Conservation (phyloP, 2,113 vertebrate genomes). For the Phrynosoma platyrhinos region DNA sequence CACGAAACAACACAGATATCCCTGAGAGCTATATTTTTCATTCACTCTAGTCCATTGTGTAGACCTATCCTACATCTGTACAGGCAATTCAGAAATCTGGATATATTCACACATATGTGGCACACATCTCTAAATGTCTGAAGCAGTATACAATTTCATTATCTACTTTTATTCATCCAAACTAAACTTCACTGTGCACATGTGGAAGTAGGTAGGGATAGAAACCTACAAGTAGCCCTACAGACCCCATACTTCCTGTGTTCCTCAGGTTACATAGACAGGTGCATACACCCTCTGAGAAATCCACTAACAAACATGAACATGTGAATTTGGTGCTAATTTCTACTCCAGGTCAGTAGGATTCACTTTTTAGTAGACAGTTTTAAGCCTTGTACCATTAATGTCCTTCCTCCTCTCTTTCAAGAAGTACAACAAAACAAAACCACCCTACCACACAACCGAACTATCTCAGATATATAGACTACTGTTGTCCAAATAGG, state of each 20-base stretch:
- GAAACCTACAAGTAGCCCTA: background rate
- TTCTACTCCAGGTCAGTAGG: background rate
- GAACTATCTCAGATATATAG: background rate
- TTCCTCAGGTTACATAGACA: background rate
- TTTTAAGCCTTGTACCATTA: background rate
- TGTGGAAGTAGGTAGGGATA: background rate
- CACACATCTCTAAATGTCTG: background rate
- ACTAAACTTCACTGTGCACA: background rate
- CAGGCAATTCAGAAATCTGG: background rate
- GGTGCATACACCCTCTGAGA: background rate
- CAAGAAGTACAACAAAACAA: background rate
- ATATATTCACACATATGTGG: background rate
- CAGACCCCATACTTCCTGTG: no score
- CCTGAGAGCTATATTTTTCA: background rate
- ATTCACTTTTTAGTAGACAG: background rate
- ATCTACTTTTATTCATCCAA: no score
- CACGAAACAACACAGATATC: background rate
- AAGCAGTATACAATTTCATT: background rate
- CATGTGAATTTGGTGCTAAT: background rate
- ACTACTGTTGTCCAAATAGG: background rate
- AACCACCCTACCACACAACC: background rate
- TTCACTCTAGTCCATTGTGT: background rate
- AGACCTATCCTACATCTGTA: background rate
- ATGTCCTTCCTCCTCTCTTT: background rate
- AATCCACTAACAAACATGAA: conserved; percentile 7